Evolutionary conservation across 2,113 vertebrate genomes (phyloP).

Genomic region (Pelecanoides urinatrix): DNA sequence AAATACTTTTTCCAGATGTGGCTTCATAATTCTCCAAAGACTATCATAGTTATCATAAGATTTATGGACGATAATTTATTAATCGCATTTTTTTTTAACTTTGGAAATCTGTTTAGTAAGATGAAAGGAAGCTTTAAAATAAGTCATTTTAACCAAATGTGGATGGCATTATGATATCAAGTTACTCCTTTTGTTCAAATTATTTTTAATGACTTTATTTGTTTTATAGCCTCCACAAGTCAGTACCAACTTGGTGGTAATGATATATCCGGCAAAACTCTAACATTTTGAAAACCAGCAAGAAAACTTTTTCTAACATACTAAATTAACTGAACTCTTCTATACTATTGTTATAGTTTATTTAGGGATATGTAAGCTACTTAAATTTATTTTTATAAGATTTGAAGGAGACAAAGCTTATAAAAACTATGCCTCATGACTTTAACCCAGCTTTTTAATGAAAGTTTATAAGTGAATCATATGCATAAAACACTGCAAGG

Average conservation of each 20-base stretch:
- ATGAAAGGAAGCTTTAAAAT: slow-evolving; percentile 83
- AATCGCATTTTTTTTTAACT: slow-evolving; percentile 82
- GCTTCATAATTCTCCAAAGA: slow-evolving; percentile 85
- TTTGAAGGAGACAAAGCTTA: slow-evolving; percentile 64
- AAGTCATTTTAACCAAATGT: slow-evolving; percentile 81
- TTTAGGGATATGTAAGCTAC: slow-evolving; percentile 63
- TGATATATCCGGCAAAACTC: slow-evolving; percentile 73
- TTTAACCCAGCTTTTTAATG: slow-evolving; percentile 49
- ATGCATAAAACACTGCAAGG: slow-evolving; percentile 47
- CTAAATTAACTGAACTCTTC: slow-evolving; percentile 60
- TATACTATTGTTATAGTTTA: slow-evolving; percentile 55
- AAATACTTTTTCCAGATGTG: slow-evolving; percentile 89
- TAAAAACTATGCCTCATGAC: slow-evolving; percentile 44
- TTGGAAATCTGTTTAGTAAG: slow-evolving; percentile 80
- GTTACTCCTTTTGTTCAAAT: slow-evolving; percentile 84
- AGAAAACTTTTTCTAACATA: slow-evolving; percentile 22
- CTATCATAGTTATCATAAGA: slow-evolving; percentile 85
- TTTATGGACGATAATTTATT: slow-evolving; percentile 89
- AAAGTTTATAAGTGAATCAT: slow-evolving; percentile 47
- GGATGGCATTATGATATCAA: slow-evolving; percentile 78
- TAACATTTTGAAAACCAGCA: slow-evolving; percentile 63
- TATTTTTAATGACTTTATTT: slow-evolving; percentile 86
- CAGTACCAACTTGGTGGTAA: slow-evolving; percentile 77
- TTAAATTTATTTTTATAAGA: slow-evolving; percentile 67
- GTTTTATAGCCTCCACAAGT: slow-evolving; percentile 78